Base-by-base conservation (phyloP, 2,888 invertebrate species). In the Phymatocera aterrima region DNA sequence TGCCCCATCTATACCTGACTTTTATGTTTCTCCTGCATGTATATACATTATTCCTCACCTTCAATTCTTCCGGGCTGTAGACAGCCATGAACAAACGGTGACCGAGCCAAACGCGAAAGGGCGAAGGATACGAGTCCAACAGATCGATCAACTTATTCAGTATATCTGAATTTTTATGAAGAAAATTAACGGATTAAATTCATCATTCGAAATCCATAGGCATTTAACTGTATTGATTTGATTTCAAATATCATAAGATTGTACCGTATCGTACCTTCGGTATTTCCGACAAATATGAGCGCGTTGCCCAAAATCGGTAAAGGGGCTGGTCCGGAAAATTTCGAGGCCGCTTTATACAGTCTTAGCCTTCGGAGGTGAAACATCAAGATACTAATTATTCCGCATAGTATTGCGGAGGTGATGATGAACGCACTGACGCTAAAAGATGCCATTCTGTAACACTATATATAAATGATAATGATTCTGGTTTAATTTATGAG, bases 281-380 rank as follows among this genome's bases (percentile, higher is more conserved):
- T 83, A 37, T 75, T 81, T 31, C 86, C 87, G 0, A 84, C 74
- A 72, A 86, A 87, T 40, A 70, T 78, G 72, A 83, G 84, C 31
- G 84, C 83, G 68, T 82, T 86, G 5, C 87, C 87, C 18, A 87
- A 77, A 40, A 86, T 46, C 21, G 87, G 87, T 21, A 83, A 72
- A 1, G 79, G 31, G 12, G 64, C 65, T 6, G 87, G 87, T 8
- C 87, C 87, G 0, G 83, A 81, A 79, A 83, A 83, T 80, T 80
- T 78, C 4, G 80, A 80, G 0, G 84, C 81, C 72, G 48, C 78
- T 21, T 68, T 79, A 61, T 83, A 83, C 48, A 83, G 65, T n/a
- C 68, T 70, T 8, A 80, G 60, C 74, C 82, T 80, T 28, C 57
- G 78, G 2, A 79, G 28, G 65, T 83, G 80, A 64, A 81, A 82